Conservation (phyloP, 2,888 invertebrate genomes). For the Apamea sordens region DNA sequence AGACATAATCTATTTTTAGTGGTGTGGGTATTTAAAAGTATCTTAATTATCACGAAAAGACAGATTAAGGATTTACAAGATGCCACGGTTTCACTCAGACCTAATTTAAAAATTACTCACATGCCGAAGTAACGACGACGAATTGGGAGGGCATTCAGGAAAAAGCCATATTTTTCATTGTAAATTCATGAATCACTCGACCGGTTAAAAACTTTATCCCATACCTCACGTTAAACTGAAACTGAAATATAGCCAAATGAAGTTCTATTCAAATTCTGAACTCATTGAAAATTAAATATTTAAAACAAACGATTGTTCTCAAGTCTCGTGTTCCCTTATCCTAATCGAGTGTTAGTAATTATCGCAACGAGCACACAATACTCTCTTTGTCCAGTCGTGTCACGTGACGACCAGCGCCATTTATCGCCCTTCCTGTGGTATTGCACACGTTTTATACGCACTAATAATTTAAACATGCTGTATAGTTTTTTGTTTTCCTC, state of each 20-base stretch:
- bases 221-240: not conserved
- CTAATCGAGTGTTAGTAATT: constrained; percentile 42
- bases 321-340: constrained; percentile 29
- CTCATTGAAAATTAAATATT: constrained; percentile 18
- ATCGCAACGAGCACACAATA: constrained; percentile 34
- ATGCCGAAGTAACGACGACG: not conserved
- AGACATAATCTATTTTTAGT: not conserved
- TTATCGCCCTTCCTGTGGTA: constrained; percentile 45
- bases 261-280: constrained; percentile 2
- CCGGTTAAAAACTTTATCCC: not conserved
- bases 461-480: constrained; percentile 1
- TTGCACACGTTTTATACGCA: constrained; percentile 40
- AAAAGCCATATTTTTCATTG: not conserved
- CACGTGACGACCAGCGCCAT: constrained; percentile 44
- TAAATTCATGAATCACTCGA: not conserved
- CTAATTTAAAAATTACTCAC: no score
- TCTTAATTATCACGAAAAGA: no score
- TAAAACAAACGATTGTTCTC: constrained; percentile 25
- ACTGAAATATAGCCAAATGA: not conserved
- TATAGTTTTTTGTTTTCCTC: constrained; percentile 41
- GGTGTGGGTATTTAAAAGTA: not conserved
- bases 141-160: not conserved
- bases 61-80: no score
- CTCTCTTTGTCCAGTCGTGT: constrained; percentile 42
- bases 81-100: not conserved